A percentile compares a stretch with the other conserved stretches of the same genome.
These are phyloP conservation scores for Diploptera punctata DNA, from an alignment of 2,888 invertebrate species.

Conservation along the genomic window DNA sequence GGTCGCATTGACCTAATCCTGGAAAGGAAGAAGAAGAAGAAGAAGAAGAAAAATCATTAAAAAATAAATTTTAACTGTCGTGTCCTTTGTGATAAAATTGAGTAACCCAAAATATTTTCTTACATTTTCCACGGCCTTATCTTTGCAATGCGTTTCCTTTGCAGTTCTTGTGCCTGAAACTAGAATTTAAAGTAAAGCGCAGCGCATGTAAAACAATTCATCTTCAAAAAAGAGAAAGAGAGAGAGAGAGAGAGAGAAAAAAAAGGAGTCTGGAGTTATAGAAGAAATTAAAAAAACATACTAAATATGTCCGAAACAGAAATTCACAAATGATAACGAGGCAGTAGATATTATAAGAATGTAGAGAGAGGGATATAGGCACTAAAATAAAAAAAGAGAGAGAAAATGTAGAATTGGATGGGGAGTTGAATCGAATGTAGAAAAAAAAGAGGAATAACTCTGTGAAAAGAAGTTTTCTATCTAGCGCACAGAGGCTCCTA, in stretches of 20 bases:
- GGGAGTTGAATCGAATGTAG: conserved; percentile 3
- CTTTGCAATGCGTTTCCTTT: too few species aligned
- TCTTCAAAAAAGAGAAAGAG: conserved; percentile 1
- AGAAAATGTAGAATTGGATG: too few species aligned
- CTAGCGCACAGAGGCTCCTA: background rate
- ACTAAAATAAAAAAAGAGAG: background rate
- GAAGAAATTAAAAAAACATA: conserved; percentile 30
- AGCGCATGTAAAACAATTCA: background rate
- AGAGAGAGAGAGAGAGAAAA: conserved; percentile 1
- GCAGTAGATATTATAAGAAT: background rate
- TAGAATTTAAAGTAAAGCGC: too few species aligned
- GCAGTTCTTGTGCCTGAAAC: too few species aligned
- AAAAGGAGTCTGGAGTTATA: too few species aligned
- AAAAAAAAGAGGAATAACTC: background rate
- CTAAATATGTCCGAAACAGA: conserved; percentile 34
- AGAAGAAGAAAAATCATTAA: too few species aligned
- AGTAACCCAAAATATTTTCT: too few species aligned
- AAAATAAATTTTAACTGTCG: too few species aligned
- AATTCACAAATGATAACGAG: conserved; percentile 33
- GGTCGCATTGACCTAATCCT: too few species aligned
- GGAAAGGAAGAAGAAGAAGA: too few species aligned
- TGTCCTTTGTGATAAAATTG: too few species aligned
- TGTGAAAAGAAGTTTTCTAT: background rate
- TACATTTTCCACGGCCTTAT: too few species aligned
- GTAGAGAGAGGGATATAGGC: conserved; percentile 25